A percentile compares a stretch with the other conserved stretches of the same genome.
phyloP scores from a whole-genome alignment of 2,888 invertebrate species.

The Leptothorax acervorum region DNA sequence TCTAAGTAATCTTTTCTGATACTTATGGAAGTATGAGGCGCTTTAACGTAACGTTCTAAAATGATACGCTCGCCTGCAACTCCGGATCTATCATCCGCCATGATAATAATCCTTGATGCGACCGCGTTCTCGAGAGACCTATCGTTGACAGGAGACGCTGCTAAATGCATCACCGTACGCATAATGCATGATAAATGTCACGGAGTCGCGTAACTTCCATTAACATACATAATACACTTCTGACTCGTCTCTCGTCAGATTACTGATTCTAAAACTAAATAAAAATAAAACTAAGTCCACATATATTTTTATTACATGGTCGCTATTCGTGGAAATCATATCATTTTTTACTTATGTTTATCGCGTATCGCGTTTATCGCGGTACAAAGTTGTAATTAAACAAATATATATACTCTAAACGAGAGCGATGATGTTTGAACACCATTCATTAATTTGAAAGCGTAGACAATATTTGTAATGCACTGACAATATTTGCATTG shows the following conservation, averaged over 20 bases:
- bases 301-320: background rate
- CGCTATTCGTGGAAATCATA: background rate
- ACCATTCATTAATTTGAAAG: slow-evolving; percentile 33
- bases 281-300: background rate
- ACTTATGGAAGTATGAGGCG: slow-evolving; percentile 12
- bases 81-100: slow-evolving; percentile 20
- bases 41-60: slow-evolving; percentile 29
- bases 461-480: slow-evolving; percentile 24
- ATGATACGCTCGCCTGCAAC: background rate
- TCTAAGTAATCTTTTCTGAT: slow-evolving; percentile 53
- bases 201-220: slow-evolving; percentile 19
- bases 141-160: slow-evolving; percentile 15
- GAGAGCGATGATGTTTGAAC: slow-evolving; percentile 9
- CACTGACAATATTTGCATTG: slow-evolving; percentile 21
- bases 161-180: slow-evolving; percentile 24
- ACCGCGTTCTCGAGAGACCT: slow-evolving; percentile 19
- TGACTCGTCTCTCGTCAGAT: background rate
- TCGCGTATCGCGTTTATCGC: background rate
- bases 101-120: slow-evolving; percentile 26
- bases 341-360: background rate
- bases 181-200: slow-evolving; percentile 11
- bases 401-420: background rate
- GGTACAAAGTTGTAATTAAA: slow-evolving; percentile 7
- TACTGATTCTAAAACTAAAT: background rate
- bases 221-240: slow-evolving; percentile 3